Base-by-base conservation (phyloP, 2,113 vertebrate genomes). In the Colaptes auratus region DNA sequence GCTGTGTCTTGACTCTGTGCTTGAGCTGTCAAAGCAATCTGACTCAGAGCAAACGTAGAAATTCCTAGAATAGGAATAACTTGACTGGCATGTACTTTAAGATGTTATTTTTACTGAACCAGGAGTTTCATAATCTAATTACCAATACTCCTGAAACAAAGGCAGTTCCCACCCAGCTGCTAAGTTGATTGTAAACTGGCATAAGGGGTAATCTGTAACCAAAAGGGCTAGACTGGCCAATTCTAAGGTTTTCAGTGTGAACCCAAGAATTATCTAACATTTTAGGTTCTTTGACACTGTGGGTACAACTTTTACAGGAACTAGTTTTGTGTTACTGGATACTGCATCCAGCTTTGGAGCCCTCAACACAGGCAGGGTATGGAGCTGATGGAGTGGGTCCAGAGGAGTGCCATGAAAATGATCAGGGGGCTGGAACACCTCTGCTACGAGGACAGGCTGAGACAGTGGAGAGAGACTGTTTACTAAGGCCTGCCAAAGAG, bases 21-120 rank as follows among this genome's bases (percentile, higher is more conserved):
- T 83, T 88, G 77, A 78, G 91, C 72, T 95, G 80, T 95, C 92
- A 96, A 91, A 94, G 72, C 76, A 94, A 1, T 86, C 64, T 86
- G 92, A 93, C 79, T 95, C 92, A 95, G 56, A 88, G 56, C 63
- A 79, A 48, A 80, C 64, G 64, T 13, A 95, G 50, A 93, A 85
- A 73, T 76, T 95, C 89, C 64, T 82, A 93, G 59, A 95, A 95
- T 85, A 96, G 70, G 33, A 89, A 12, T 86, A 92, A 74, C 25
- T 93, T 96, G 79, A 94, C 42, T 95, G 93, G 84, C 77, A 44
- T 83, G 71, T 81, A 50, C 36, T 92, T 96, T 94, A 69, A 83
- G 53, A 50, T 90, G 71, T 69, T 96, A 87, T 93, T 96, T 94
- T 94, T 92, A 86, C 56, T 73, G 42, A 89, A 63, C 33, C 33